Conservation (phyloP, 2,888 invertebrate species). For the Leptinotarsa rubiginosa region DNA sequence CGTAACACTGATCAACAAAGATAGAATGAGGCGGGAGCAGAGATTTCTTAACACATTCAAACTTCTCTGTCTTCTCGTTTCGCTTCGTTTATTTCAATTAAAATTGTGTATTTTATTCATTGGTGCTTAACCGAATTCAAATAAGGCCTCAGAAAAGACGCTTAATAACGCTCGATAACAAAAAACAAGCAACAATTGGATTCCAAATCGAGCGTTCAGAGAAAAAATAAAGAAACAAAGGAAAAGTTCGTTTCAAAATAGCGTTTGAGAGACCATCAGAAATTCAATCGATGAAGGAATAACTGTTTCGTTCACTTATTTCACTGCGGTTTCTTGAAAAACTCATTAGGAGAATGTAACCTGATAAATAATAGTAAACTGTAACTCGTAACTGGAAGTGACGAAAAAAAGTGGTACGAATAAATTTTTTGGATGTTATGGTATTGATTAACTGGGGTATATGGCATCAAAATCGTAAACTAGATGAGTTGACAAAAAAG, state of each 20-base stretch:
- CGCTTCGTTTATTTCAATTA: slow-evolving; percentile 39
- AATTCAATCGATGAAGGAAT: slow-evolving; percentile 11
- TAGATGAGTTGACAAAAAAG: too few relatives aligned
- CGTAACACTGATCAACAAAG: slow-evolving; percentile 26
- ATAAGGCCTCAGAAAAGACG: slow-evolving; percentile 31
- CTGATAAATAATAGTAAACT: slow-evolving; percentile 1
- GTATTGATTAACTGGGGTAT: background rate
- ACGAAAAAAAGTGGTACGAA: background rate
- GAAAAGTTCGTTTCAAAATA: background rate
- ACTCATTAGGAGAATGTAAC: slow-evolving; percentile 2
- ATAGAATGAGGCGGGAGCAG: slow-evolving; percentile 20
- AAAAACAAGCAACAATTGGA: slow-evolving; percentile 26
- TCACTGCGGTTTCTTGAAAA: slow-evolving; percentile 5
- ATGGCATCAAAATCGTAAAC: background rate
- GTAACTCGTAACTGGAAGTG: background rate
- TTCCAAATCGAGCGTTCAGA: slow-evolving; percentile 15
- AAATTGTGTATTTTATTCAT: slow-evolving; percentile 43
- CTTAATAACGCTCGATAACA: slow-evolving; percentile 27
- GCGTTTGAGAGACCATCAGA: slow-evolving; percentile 8
- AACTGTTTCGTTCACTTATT: slow-evolving; percentile 7
- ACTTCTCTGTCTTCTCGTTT: slow-evolving; percentile 23
- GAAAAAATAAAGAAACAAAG: slow-evolving; percentile 14
- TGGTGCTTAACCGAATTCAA: slow-evolving; percentile 40
- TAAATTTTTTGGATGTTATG: background rate
- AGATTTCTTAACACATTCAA: slow-evolving; percentile 15